phyloP scores from a whole-genome alignment of 2,888 invertebrate genomes.

The Eupeodes luniger region DNA sequence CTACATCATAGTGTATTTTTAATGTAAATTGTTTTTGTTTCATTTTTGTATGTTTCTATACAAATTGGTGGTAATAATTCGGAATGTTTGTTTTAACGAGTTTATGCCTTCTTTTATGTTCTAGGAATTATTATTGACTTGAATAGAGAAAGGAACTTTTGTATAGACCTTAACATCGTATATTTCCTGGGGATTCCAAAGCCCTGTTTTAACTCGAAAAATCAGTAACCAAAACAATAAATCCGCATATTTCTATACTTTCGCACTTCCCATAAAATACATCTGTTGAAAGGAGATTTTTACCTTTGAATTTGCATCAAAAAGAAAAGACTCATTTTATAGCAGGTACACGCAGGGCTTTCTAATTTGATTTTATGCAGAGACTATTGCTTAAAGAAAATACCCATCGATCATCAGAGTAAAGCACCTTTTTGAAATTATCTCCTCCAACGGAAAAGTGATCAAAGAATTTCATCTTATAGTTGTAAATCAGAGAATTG shows the following conservation, averaged over 20 bases:
- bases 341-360: slow-evolving; percentile 13
- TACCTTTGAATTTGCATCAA: slow-evolving; percentile 26
- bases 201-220: too few species aligned
- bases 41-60: background rate
- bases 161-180: too few species aligned
- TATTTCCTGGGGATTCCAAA: too few species aligned
- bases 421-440: slow-evolving; percentile 19
- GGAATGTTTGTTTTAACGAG: background rate
- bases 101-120: background rate
- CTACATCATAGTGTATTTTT: background rate
- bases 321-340: slow-evolving; percentile 49
- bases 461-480: slow-evolving; percentile 66
- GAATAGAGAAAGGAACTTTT: background rate
- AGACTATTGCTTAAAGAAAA: slow-evolving; percentile 57
- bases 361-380: slow-evolving; percentile 52
- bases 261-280: background rate
- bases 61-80: background rate
- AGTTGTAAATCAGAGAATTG: slow-evolving; percentile 45
- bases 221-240: background rate
- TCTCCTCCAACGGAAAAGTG: slow-evolving; percentile 32
- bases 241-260: background rate
- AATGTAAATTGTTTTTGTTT: slow-evolving; percentile 15
- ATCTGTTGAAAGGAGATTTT: background rate
- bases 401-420: slow-evolving; percentile 56
- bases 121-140: background rate